Percentiles rank a stretch among this genome's conserved stretches.
phyloP scores from a whole-genome alignment of 1,140 invertebrate genomes.

The Dendroctonus valens region DNA sequence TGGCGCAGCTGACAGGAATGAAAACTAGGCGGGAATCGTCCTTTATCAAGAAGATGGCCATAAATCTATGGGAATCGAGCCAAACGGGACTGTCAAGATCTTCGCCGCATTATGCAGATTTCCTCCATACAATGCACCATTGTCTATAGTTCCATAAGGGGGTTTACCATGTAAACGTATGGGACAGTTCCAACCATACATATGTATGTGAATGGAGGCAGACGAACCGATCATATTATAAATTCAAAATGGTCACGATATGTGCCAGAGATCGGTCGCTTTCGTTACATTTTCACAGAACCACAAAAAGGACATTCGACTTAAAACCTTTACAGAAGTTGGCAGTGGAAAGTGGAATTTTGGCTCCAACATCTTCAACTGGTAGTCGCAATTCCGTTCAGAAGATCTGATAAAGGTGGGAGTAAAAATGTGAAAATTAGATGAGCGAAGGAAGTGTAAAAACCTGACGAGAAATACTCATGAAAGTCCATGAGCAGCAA shows the following conservation, averaged over 20 bases:
- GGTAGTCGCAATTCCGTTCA: too few species aligned
- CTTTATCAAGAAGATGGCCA: slow-evolving; percentile 17
- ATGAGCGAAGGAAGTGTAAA: too few species aligned
- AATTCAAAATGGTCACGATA: slow-evolving; percentile 22
- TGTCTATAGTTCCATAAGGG: slow-evolving; percentile 21
- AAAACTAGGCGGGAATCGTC: slow-evolving; percentile 14
- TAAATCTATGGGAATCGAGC: slow-evolving; percentile 23
- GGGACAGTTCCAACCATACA: slow-evolving; percentile 24
- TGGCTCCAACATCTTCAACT: too few species aligned
- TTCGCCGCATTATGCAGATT: slow-evolving; percentile 25
- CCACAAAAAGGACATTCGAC: too few species aligned
- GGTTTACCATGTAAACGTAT: slow-evolving; percentile 11
- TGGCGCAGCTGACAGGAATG: too few species aligned
- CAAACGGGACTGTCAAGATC: slow-evolving; percentile 24
- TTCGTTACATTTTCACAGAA: too few species aligned
- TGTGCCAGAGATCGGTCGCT: not conserved
- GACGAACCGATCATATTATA: slow-evolving; percentile 11
- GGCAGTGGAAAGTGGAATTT: too few species aligned
- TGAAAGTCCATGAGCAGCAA: too few species aligned
- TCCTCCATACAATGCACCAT: slow-evolving; percentile 23
- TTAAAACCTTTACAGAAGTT: too few species aligned
- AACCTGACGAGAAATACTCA: too few species aligned
- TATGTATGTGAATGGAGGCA: slow-evolving; percentile 25
- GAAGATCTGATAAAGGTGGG: too few species aligned
- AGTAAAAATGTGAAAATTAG: too few species aligned